A percentile compares a stretch with the other conserved stretches of the same genome.
Evolutionary conservation across 2,797 vertebrate genomes (phyloP).

Genomic region (Hafferia zeledoni): DNA sequence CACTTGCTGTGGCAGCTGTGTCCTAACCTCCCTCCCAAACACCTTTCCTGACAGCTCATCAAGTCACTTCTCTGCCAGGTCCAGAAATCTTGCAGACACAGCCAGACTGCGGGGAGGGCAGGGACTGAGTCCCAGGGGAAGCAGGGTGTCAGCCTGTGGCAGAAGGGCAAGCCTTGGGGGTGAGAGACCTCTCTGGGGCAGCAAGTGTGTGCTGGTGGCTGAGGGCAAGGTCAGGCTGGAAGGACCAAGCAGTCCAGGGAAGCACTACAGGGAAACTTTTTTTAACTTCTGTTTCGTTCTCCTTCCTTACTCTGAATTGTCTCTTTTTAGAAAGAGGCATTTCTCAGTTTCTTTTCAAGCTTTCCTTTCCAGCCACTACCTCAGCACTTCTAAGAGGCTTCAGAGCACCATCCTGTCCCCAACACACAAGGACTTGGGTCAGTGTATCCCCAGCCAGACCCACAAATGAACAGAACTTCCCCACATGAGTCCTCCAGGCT

Average conservation of each 20-base stretch:
- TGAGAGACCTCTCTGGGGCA: not conserved
- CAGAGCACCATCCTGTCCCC: not conserved
- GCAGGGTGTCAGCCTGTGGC: not conserved
- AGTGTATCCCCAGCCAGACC: not conserved
- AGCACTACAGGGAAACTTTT: rapidly evolving
- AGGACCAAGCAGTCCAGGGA: rapidly evolving
- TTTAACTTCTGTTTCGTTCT: not conserved
- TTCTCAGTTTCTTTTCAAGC: not conserved
- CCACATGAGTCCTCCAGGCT: not conserved
- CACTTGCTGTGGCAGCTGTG: not conserved
- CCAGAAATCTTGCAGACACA: not conserved
- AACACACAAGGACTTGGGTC: not conserved
- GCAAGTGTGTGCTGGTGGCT: not conserved
- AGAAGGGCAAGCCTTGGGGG: not conserved
- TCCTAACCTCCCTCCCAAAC: not conserved
- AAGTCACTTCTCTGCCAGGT: not conserved
- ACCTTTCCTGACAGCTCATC: not conserved
- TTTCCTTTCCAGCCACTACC: not conserved
- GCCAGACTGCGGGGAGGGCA: not conserved
- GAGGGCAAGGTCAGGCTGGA: rapidly evolving
- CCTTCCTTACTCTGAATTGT: not conserved
- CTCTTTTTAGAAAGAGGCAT: not conserved
- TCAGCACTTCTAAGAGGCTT: not conserved
- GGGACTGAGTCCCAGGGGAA: not conserved
- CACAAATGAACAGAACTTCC: not conserved